These are phyloP conservation scores for Drosophila rufa DNA, from an alignment of 1,140 invertebrate genomes.

Conservation along the genomic window DNA sequence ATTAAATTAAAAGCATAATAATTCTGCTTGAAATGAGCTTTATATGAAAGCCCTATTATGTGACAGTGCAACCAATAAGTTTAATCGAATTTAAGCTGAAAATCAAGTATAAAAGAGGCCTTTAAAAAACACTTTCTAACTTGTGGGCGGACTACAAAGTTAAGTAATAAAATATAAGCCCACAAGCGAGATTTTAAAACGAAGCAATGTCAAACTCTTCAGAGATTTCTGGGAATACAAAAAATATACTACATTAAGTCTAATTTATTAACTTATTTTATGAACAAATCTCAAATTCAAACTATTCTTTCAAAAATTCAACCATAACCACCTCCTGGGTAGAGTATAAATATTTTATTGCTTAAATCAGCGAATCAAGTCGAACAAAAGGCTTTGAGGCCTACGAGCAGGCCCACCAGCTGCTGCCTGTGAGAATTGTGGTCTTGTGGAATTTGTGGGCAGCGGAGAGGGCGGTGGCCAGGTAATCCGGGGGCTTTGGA, in stretches of 20 bases:
- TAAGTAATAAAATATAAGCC: background rate
- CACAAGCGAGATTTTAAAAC: background rate
- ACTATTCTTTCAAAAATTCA: background rate
- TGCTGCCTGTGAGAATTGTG: slow-evolving; percentile 43
- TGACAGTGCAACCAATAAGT: background rate
- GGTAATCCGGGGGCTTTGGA: background rate
- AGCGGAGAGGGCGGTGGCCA: background rate
- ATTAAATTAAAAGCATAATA: background rate
- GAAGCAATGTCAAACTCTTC: background rate
- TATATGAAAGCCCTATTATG: too few relatives aligned
- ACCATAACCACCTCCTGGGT: slow-evolving; percentile 4
- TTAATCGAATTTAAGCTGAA: too few relatives aligned
- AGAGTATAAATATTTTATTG: slow-evolving; percentile 51
- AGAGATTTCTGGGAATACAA: background rate
- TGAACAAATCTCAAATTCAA: background rate
- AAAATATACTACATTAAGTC: background rate
- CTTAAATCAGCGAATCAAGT: slow-evolving; percentile 40
- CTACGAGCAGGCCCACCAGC: slow-evolving; percentile 28
- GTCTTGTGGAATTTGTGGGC: slow-evolving; percentile 19
- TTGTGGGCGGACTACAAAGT: background rate
- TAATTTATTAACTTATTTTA: background rate
- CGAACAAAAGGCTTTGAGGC: slow-evolving; percentile 32
- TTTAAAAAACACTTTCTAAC: background rate
- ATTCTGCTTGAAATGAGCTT: background rate
- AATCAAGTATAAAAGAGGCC: background rate